Evolutionary conservation across 1,140 invertebrate species (phyloP).

Genomic region (Lordiphosa mommai): DNA sequence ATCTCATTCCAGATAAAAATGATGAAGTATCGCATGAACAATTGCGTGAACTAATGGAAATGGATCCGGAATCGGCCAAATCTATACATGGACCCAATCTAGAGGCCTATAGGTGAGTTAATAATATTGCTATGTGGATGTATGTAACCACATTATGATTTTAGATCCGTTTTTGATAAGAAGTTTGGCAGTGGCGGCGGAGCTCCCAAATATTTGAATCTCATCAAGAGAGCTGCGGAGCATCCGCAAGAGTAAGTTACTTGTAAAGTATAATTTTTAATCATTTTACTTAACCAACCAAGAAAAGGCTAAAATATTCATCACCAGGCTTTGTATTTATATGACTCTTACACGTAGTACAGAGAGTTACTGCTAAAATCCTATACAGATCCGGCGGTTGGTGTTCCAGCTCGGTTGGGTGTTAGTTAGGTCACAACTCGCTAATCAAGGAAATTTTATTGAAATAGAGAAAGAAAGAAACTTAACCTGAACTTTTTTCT

Average conservation of each 20-base stretch:
- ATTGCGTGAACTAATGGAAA: constrained; percentile 73
- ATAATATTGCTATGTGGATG: too few species aligned
- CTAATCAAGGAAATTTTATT: too few species aligned
- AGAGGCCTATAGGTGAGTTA: constrained; percentile 59
- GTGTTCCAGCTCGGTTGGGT: too few species aligned
- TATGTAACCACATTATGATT: constrained; percentile 6
- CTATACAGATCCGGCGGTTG: too few species aligned
- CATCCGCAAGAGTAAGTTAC: constrained; percentile 75
- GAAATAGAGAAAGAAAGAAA: too few species aligned
- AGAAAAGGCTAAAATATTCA: constrained; percentile 1
- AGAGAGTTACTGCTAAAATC: too few species aligned
- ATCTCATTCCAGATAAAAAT: constrained; percentile 85
- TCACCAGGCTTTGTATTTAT: neutral
- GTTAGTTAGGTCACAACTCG: too few species aligned
- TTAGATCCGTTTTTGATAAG: constrained; percentile 64
- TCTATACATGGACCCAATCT: constrained; percentile 56
- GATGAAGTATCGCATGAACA: constrained; percentile 76
- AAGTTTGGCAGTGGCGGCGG: constrained; percentile 50
- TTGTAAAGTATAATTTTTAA: constrained; percentile 74
- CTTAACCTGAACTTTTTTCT: too few species aligned
- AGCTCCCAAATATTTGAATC: constrained; percentile 55
- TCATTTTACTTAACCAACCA: constrained; percentile 19
- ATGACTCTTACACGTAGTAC: neutral
- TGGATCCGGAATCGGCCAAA: constrained; percentile 69
- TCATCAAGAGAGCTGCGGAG: constrained; percentile 64